These are phyloP conservation scores for Nebria salina DNA, from an alignment of 2,888 invertebrate species.

Conservation along the genomic window DNA sequence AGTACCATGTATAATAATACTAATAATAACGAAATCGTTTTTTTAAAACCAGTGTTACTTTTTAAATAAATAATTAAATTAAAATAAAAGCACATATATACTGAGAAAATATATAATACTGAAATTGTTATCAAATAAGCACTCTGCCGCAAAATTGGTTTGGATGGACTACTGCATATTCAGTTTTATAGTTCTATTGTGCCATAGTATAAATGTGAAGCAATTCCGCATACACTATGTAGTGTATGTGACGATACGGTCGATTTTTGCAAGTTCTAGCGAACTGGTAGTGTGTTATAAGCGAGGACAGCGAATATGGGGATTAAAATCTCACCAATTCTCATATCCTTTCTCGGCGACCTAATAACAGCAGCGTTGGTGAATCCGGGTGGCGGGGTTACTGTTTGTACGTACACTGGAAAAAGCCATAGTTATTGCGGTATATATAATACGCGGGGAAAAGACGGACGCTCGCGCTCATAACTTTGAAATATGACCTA, in stretches of 20 bases:
- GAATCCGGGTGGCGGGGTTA: neutral
- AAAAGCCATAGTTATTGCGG: neutral
- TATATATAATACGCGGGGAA: neutral
- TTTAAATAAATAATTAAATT: neutral
- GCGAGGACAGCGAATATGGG: slow-evolving; percentile 29
- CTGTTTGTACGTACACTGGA: slow-evolving; percentile 3
- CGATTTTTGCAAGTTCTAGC: neutral
- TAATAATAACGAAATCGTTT: no score
- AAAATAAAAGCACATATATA: neutral
- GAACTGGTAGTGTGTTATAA: neutral
- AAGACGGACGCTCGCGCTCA: neutral
- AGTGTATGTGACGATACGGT: neutral
- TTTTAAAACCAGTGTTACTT: no score
- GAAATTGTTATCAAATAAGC: neutral
- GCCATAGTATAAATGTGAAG: neutral
- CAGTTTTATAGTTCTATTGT: slow-evolving; percentile 7
- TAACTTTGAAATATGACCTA: slow-evolving; percentile 13
- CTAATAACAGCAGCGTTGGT: slow-evolving; percentile 8
- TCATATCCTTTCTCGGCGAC: slow-evolving; percentile 26
- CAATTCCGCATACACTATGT: neutral
- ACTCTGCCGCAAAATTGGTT: neutral
- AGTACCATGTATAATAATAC: no score
- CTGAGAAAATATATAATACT: neutral
- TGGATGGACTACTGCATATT: slow-evolving; percentile 3
- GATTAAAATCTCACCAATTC: slow-evolving; percentile 45